A percentile compares a stretch with the other conserved stretches of the same genome.
Conservation (phyloP, 1,140 invertebrate genomes). For the Holotrichia oblita region DNA sequence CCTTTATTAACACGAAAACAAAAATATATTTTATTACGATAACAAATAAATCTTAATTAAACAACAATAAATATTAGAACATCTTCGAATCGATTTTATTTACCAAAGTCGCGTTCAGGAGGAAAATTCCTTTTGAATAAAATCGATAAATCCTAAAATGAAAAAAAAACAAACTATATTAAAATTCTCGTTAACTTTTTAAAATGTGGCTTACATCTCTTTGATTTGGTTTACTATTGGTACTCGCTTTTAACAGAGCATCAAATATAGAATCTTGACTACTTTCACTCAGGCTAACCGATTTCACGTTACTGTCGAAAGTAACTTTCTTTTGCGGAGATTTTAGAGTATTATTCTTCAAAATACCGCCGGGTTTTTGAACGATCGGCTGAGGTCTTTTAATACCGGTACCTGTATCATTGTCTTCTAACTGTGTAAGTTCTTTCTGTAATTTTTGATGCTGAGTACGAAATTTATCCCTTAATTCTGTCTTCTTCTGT, state of each 20-base stretch:
- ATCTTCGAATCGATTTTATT: not conserved
- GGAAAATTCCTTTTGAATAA: not conserved
- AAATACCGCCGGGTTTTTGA: not conserved
- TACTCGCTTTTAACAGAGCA: not conserved
- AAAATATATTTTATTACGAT: too few relatives aligned
- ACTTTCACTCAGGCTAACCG: not conserved
- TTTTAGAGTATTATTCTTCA: not conserved
- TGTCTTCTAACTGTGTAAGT: not conserved
- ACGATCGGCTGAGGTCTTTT: not conserved
- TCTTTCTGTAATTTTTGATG: not conserved
- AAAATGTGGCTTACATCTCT: not conserved
- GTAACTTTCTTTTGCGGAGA: not conserved
- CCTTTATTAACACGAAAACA: too few relatives aligned
- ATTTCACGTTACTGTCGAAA: not conserved
- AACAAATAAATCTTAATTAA: too few relatives aligned
- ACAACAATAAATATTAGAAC: too few relatives aligned
- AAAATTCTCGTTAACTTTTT: not conserved
- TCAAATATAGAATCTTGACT: not conserved
- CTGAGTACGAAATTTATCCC: not conserved
- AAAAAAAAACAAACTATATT: not conserved
- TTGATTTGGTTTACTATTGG: too few relatives aligned
- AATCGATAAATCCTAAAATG: not conserved
- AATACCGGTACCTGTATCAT: not conserved
- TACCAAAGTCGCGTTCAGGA: not conserved
- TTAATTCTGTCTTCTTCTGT: not conserved